Evolutionary conservation across 1,140 invertebrate species (phyloP).

Genomic region (Drosophila micromelanica): DNA sequence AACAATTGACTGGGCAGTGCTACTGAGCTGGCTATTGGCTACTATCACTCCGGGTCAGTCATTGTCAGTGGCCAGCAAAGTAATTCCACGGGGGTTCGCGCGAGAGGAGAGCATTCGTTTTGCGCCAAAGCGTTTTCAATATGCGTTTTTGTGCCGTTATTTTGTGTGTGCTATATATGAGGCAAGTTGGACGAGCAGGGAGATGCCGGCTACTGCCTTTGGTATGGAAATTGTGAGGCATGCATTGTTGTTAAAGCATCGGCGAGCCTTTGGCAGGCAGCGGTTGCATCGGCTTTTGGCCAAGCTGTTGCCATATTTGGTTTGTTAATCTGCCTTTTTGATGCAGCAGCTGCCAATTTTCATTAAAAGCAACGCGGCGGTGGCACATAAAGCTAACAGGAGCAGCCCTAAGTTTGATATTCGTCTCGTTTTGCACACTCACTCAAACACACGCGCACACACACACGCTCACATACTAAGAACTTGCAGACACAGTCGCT

Average conservation of each 20-base stretch:
- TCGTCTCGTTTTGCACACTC: not conserved
- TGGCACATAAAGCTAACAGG: slow-evolving; percentile 1
- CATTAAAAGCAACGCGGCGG: slow-evolving; percentile 33
- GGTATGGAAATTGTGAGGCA: slow-evolving; percentile 38
- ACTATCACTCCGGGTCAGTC: slow-evolving; percentile 18
- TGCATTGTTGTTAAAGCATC: slow-evolving; percentile 46
- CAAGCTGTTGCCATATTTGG: slow-evolving; percentile 49
- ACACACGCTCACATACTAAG: not conserved
- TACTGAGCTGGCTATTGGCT: slow-evolving; percentile 23
- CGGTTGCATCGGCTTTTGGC: slow-evolving; percentile 1
- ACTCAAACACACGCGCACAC: not conserved
- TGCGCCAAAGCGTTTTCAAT: slow-evolving; percentile 49
- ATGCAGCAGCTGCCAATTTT: slow-evolving; percentile 46
- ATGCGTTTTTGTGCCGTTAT: slow-evolving; percentile 25
- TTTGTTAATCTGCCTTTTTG: slow-evolving; percentile 42
- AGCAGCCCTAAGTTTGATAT: slow-evolving; percentile 11
- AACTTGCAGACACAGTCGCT: not conserved
- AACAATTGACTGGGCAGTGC: slow-evolving; percentile 55
- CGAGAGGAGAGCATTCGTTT: slow-evolving; percentile 9
- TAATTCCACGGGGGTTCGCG: not conserved
- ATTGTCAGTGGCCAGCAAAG: slow-evolving; percentile 10
- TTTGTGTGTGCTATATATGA: slow-evolving; percentile 14
- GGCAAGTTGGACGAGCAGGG: not conserved
- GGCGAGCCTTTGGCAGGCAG: slow-evolving; percentile 6
- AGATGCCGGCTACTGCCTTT: not conserved